Percentiles rank a stretch among this genome's conserved stretches.
Conservation (phyloP, 2,113 vertebrate species). For the Sialia sialis region DNA sequence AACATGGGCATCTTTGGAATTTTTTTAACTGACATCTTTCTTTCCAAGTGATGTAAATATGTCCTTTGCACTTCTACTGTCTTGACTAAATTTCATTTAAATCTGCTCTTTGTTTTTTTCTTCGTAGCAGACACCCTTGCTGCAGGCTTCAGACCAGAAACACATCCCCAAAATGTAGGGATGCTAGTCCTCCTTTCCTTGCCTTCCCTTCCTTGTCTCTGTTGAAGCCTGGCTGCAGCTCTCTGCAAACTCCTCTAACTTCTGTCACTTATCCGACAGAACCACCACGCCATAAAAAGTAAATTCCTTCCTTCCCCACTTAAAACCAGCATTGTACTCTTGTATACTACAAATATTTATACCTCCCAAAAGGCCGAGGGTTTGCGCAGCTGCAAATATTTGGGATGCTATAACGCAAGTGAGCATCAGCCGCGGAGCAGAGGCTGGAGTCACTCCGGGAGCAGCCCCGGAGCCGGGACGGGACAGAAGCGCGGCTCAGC, state of each 20-base stretch:
- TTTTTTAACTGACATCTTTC: not conserved
- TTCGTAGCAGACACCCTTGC: not conserved
- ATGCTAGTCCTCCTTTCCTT: not conserved
- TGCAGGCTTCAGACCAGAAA: not conserved
- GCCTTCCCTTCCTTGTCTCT: not conserved
- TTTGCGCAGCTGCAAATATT: not conserved
- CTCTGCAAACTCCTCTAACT: not conserved
- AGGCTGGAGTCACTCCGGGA: not conserved
- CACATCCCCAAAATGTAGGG: not conserved
- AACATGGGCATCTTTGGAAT: not conserved
- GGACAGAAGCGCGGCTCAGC: too few species aligned
- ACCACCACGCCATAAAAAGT: not conserved
- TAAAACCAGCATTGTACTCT: not conserved
- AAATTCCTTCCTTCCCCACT: not conserved
- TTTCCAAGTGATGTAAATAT: not conserved
- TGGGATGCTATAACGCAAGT: fast-evolving
- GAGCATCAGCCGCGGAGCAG: not conserved
- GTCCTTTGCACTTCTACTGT: not conserved
- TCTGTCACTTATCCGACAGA: not conserved
- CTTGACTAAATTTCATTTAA: not conserved
- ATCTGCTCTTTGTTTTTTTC: not conserved
- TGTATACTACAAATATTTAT: not conserved
- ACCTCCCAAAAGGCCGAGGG: not conserved
- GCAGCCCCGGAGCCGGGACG: not conserved
- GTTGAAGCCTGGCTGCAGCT: not conserved